A percentile compares a stretch with the other conserved stretches of the same genome.
Conservation (phyloP, 92 coral and sea anemone species). For the Zoanthus solanderi region DNA sequence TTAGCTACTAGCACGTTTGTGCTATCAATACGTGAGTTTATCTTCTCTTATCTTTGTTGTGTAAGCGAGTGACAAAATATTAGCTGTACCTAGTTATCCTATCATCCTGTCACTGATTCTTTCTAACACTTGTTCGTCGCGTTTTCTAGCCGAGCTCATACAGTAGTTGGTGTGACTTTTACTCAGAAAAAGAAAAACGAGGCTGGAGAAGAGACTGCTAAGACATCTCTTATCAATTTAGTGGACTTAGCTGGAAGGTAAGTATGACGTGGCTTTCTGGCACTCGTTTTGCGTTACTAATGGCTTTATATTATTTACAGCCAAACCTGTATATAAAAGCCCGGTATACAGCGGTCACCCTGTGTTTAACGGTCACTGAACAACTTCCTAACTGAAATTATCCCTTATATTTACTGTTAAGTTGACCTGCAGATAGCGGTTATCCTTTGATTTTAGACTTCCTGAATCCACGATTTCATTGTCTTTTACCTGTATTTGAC, state of each 20-base stretch:
- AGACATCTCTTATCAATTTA: conserved; percentile 89
- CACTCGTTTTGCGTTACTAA: neutral
- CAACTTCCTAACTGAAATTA: too few relatives aligned
- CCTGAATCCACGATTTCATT: too few relatives aligned
- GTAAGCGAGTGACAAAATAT: neutral
- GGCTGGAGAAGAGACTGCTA: conserved; percentile 96
- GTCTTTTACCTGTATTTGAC: too few relatives aligned
- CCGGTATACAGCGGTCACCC: too few relatives aligned
- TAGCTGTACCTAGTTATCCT: neutral
- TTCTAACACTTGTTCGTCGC: neutral
- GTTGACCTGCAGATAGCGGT: too few relatives aligned
- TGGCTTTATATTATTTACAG: neutral
- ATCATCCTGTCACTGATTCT: neutral
- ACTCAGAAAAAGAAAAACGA: conserved; percentile 87
- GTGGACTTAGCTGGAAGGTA: conserved; percentile 99
- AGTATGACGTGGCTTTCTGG: neutral
- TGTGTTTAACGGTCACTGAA: too few relatives aligned
- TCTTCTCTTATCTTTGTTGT: neutral
- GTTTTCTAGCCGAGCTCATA: conserved; percentile 87
- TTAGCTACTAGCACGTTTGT: too few relatives aligned
- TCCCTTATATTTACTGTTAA: too few relatives aligned
- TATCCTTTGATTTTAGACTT: too few relatives aligned
- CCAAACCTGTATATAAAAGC: too few relatives aligned
- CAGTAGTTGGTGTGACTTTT: conserved; percentile 94
- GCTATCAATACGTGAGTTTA: too few relatives aligned